Evolutionary conservation across 2,113 vertebrate genomes (phyloP), one percentile per base, ranked within the genome.

Genomic region (Bos taurus): DNA sequence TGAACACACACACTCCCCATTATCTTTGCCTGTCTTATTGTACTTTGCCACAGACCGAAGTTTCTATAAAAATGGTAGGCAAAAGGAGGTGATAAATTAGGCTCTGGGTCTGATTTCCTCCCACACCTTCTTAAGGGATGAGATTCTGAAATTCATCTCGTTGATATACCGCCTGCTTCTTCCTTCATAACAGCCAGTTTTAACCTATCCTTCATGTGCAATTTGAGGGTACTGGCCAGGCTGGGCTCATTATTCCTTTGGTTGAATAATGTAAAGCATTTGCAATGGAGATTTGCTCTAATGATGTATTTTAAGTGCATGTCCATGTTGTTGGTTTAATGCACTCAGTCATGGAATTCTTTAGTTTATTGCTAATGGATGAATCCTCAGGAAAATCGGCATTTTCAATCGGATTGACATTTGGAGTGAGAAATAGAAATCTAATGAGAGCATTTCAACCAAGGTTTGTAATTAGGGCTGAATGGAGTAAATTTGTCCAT

Each of bases 391-490:
- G 97, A 98, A 99, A 98, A 98, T 96, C 90, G 94, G 97, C 98
- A 99, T 98, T 98, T 99, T 98, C 98, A 98, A 98, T 97, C 97
- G 98, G 98, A 98, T 98, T 99, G 99, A 98, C 98, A 97, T 98
- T 98, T 95, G 92, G 96, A 98, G 97, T 95, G 97, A 97, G 97
- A 98, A 98, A 97, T 98, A 98, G 96, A 99, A 98, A 99, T 98
- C 98, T 99, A 98, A 99, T 97, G 98, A 98, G 98, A 97, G 97
- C 96, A 97, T 98, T 99, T 98, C 98, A 98, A 96, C 97, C 97
- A 96, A 97, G 98, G 97, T 98, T 98, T 99, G 98, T 99, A 99
- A 99, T 99, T 99, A 99, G 97, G 98, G 95, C 98, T 98, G 98
- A 99, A 98, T 98, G 98, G 98, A 98, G 98, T 98, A 98, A 98